Percentiles rank a stretch among this genome's conserved stretches.
phyloP scores from a whole-genome alignment of 2,888 invertebrate genomes.

The Bibio marci region DNA sequence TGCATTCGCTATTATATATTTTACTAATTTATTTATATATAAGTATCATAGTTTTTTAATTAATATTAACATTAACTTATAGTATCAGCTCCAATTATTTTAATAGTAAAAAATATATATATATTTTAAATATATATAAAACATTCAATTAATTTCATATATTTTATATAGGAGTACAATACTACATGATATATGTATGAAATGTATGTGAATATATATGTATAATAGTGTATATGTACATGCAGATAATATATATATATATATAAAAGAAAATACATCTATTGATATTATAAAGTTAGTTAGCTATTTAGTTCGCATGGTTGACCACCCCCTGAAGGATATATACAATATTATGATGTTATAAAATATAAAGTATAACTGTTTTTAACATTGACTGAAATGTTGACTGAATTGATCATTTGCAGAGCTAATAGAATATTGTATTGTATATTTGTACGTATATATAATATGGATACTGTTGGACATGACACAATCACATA shows the following conservation, averaged over 20 bases:
- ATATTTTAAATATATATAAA: no score
- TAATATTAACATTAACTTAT: no score
- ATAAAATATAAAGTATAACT: no score
- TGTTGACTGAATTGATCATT: constrained; percentile 1
- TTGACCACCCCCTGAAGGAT: constrained; percentile 11
- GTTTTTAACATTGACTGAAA: constrained; percentile 2
- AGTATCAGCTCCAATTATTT: no score
- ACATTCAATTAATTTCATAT: not conserved
- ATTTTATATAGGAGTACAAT: not conserved
- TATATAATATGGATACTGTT: not conserved
- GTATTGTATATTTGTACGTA: not conserved
- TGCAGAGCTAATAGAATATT: not conserved
- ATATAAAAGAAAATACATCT: not conserved
- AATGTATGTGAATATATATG: not conserved
- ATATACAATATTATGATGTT: no score
- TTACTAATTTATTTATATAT: no score
- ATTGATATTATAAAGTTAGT: constrained; percentile 9
- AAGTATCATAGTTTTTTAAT: no score
- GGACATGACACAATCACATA: not conserved
- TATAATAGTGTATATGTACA: not conserved
- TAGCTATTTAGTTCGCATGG: constrained; percentile 16
- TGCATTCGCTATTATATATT: no score
- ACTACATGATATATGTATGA: not conserved
- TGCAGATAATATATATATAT: no score
- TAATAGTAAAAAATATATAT: no score